These are phyloP conservation scores for Lutjanus argentimaculatus DNA, from an alignment of 2,797 vertebrate species.

Conservation along the genomic window DNA sequence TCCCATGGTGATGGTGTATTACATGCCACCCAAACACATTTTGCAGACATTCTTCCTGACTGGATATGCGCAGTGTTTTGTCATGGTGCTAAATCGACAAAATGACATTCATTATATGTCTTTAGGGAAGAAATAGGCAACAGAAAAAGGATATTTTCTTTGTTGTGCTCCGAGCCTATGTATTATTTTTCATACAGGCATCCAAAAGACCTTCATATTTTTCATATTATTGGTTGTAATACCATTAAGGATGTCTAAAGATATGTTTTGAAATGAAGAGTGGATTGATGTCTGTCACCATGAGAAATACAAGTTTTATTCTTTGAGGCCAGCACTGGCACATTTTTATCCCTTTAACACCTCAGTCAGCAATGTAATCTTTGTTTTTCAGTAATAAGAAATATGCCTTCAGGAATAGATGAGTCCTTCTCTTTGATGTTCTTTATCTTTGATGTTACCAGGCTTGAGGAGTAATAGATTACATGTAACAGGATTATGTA, in stretches of 20 bases:
- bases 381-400: conserved; percentile 51
- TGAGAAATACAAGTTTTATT: not conserved
- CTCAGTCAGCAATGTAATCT: conserved; percentile 6
- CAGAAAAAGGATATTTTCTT: not conserved
- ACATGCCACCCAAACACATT: conserved; percentile 18
- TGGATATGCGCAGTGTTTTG: not conserved
- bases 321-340: not conserved
- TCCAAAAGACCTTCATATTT: not conserved
- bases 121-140: conserved; percentile 10
- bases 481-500: no score
- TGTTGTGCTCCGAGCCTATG: not conserved
- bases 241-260: not conserved
- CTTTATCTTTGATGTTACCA: conserved; percentile 53
- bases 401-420: conserved; percentile 29
- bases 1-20: conserved; percentile 1
- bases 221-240: not conserved
- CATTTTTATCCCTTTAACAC: conserved; percentile 4
- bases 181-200: not conserved
- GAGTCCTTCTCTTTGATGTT: conserved; percentile 50
- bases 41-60: not conserved
- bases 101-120: conserved; percentile 9
- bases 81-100: conserved; percentile 11
- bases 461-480: not conserved
- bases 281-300: not conserved
- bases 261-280: not conserved